Percentiles rank a stretch among this genome's conserved stretches.
These are phyloP conservation scores for Podargus strigoides DNA, from an alignment of 2,797 vertebrate genomes.

Conservation along the genomic window DNA sequence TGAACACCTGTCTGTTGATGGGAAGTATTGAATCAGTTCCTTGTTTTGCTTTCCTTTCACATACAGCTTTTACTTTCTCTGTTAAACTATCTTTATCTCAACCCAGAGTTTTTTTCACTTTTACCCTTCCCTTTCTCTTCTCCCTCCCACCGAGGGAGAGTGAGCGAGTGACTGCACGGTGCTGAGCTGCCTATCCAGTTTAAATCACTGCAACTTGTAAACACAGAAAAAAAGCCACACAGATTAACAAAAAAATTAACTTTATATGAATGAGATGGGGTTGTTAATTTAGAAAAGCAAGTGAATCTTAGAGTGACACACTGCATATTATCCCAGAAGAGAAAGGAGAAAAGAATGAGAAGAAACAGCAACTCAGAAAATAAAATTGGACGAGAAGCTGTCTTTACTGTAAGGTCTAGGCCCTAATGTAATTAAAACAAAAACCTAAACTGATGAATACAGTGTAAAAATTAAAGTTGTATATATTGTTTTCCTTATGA, in stretches of 20 bases:
- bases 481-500: background rate
- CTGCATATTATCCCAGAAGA: background rate
- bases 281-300: background rate
- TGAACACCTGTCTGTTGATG: accelerated
- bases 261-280: accelerated
- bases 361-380: background rate
- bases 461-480: background rate
- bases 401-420: background rate
- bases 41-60: background rate
- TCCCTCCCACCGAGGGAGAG: accelerated
- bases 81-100: background rate
- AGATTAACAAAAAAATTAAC: background rate
- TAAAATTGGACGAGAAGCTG: background rate
- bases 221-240: accelerated
- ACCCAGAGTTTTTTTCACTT: background rate
- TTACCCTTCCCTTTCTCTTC: background rate
- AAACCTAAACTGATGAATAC: background rate
- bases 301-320: background rate
- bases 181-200: background rate
- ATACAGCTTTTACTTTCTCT: background rate
- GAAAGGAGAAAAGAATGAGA: background rate
- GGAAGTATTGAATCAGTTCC: background rate
- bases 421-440: background rate
- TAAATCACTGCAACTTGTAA: background rate
- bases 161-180: accelerated